A percentile compares a stretch with the other conserved stretches of the same genome.
Evolutionary conservation across 2,113 vertebrate genomes (phyloP).

Genomic region (Rhabdomys dilectus): DNA sequence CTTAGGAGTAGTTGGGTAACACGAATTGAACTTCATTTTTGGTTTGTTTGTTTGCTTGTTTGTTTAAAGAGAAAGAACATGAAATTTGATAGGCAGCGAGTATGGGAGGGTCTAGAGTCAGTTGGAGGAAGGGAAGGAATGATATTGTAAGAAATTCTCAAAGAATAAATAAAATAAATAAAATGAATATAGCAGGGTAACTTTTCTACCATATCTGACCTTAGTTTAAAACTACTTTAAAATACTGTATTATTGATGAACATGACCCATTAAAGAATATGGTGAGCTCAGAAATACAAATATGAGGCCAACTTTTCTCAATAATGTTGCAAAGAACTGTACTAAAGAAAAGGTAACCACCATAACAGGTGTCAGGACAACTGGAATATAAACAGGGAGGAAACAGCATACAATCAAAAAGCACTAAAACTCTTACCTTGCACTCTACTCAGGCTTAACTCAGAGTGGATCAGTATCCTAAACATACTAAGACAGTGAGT

Average conservation of each 20-base stretch:
- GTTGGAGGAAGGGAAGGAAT: neutral
- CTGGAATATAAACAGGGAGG: neutral
- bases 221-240: constrained; percentile 16
- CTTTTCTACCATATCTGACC: neutral
- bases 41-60: neutral
- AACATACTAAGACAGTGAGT: neutral
- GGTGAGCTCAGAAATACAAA: neutral
- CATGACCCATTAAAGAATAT: neutral
- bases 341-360: neutral
- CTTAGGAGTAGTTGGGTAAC: neutral
- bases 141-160: neutral
- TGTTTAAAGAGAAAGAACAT: neutral
- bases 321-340: neutral
- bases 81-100: neutral
- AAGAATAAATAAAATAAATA: neutral
- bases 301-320: neutral
- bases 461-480: neutral
- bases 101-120: neutral
- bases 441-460: neutral
- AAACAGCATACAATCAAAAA: neutral
- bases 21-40: neutral
- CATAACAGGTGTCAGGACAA: neutral
- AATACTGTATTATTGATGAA: neutral
- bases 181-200: neutral
- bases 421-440: neutral